phyloP scores from a whole-genome alignment of 2,113 vertebrate species.

The Thymallus thymallus region DNA sequence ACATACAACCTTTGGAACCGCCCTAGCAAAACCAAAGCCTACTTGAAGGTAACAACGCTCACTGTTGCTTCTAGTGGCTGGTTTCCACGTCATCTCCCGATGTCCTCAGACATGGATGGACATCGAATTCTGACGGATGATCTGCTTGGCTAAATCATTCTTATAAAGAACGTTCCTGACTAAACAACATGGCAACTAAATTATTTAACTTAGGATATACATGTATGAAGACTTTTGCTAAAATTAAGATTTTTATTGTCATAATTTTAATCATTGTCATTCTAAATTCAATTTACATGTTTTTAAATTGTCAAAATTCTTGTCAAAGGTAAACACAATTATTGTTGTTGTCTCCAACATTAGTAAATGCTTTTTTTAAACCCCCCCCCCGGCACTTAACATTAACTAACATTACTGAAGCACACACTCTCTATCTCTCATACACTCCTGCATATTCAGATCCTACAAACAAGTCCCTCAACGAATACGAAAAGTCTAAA shows the following conservation, averaged over 20 bases:
- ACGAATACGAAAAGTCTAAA: constrained; percentile 70
- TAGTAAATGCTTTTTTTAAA: constrained; percentile 66
- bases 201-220: background rate
- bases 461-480: constrained; percentile 70
- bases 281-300: constrained; percentile 71
- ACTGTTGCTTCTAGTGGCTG: too few species aligned
- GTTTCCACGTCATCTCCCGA: too few species aligned
- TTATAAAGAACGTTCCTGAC: background rate
- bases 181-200: constrained; percentile 11
- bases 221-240: constrained; percentile 57
- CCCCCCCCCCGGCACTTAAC: constrained; percentile 15
- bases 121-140: too few species aligned
- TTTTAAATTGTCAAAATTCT: constrained; percentile 59
- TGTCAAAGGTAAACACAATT: constrained; percentile 70
- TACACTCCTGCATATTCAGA: constrained; percentile 73
- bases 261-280: constrained; percentile 62
- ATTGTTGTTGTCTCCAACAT: constrained; percentile 59
- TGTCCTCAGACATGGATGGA: too few species aligned
- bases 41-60: too few species aligned
- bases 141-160: too few species aligned
- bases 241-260: constrained; percentile 63
- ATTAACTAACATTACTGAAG: constrained; percentile 61
- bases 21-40: too few species aligned
- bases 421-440: constrained; percentile 33
- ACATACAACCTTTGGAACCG: too few species aligned